Percentiles rank a stretch among this genome's conserved stretches.
Evolutionary conservation across 2,888 invertebrate genomes (phyloP).

Genomic region (Epistrophe grossulariae): DNA sequence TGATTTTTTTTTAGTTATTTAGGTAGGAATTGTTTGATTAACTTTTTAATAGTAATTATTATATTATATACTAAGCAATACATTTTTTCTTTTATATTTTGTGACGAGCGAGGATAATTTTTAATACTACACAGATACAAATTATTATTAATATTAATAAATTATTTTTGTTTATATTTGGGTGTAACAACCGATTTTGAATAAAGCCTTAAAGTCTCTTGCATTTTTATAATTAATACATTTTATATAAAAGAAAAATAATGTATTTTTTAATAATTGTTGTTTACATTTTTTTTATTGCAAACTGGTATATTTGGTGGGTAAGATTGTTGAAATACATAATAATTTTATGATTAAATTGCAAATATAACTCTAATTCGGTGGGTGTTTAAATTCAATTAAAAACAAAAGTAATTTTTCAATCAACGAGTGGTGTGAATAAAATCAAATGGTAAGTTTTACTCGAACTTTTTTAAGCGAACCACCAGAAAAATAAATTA

Average conservation of each 20-base stretch:
- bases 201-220: conserved; percentile 41
- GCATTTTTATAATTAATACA: not conserved
- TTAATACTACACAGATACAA: conserved; percentile 20
- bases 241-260: not conserved
- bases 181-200: conserved; percentile 44
- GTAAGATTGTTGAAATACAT: conserved; percentile 46
- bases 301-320: conserved; percentile 53
- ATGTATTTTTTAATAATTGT: conserved; percentile 7
- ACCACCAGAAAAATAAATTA: not conserved
- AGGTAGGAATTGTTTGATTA: conserved; percentile 27
- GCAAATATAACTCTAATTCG: conserved; percentile 38
- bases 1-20: not conserved
- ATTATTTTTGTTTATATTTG: not conserved
- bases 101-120: conserved; percentile 30
- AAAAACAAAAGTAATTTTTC: conserved; percentile 3
- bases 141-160: not conserved
- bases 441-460: not conserved
- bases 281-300: conserved; percentile 14
- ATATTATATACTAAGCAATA: conserved; percentile 24
- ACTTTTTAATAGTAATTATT: not conserved
- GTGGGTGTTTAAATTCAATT: conserved; percentile 38
- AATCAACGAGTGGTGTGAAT: not conserved
- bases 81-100: not conserved
- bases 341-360: conserved; percentile 21
- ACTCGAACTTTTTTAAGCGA: not conserved